Percentiles rank a stretch among this genome's conserved stretches.
These are phyloP conservation scores for Mola mola DNA, from an alignment of 2,113 vertebrate genomes.

Conservation along the genomic window DNA sequence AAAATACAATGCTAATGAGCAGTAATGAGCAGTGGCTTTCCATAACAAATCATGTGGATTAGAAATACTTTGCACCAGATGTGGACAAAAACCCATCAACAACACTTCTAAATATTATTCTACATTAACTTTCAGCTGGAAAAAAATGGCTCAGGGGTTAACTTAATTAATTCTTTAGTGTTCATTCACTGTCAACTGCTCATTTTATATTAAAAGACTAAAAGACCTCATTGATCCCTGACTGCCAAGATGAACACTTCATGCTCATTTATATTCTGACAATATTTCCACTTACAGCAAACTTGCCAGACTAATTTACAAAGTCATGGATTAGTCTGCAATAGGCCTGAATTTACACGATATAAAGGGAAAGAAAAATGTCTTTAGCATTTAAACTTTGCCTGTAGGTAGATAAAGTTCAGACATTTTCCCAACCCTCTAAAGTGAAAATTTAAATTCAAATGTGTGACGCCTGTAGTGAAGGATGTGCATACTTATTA, in stretches of 20 bases:
- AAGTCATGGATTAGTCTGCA: slow-evolving; percentile 7
- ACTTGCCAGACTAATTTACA: slow-evolving; percentile 5
- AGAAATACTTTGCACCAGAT: too few species aligned
- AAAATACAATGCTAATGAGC: too few species aligned
- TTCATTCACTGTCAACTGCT: not conserved
- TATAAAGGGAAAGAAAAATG: slow-evolving; percentile 10
- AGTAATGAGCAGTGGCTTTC: too few species aligned
- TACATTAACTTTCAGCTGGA: too few species aligned
- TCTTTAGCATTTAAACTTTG: not conserved
- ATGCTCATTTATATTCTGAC: not conserved
- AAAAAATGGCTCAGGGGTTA: too few species aligned
- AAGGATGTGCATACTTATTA: slow-evolving; percentile 4
- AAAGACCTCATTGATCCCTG: not conserved
- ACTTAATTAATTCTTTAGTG: too few species aligned
- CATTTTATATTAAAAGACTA: not conserved
- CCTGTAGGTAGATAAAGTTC: slow-evolving; percentile 10
- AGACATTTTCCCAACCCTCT: slow-evolving; percentile 6
- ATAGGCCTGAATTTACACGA: not conserved
- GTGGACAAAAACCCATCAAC: too few species aligned
- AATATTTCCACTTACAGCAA: not conserved
- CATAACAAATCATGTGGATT: too few species aligned
- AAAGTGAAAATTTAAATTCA: not conserved
- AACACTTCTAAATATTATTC: too few species aligned
- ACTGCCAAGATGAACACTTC: not conserved
- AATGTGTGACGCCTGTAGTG: slow-evolving; percentile 3